These are phyloP conservation scores for Calypte anna DNA, from an alignment of 2,113 vertebrate genomes.

Conservation along the genomic window DNA sequence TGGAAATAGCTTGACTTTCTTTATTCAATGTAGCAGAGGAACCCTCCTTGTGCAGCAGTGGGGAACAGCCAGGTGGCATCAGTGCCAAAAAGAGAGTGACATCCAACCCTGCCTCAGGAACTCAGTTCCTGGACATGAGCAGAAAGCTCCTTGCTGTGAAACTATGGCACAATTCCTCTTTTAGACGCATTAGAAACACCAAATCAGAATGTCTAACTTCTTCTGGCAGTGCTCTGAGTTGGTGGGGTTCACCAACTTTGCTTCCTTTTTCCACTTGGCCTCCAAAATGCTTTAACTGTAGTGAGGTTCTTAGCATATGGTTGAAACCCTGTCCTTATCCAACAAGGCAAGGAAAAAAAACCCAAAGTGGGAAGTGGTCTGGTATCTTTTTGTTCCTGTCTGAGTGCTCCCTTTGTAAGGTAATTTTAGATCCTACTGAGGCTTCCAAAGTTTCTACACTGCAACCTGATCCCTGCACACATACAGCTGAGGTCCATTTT, in stretches of 20 bases:
- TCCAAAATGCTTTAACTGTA: background rate
- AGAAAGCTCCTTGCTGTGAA: background rate
- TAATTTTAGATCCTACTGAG: background rate
- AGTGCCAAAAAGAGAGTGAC: background rate
- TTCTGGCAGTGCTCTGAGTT: background rate
- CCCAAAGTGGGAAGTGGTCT: background rate
- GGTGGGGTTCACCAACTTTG: background rate
- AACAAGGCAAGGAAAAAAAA: background rate
- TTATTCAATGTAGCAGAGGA: background rate
- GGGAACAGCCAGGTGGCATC: background rate
- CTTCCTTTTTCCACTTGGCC: background rate
- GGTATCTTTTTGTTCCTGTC: background rate
- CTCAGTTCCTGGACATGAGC: background rate
- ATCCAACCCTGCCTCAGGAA: background rate
- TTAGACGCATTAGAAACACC: background rate
- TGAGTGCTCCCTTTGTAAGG: background rate
- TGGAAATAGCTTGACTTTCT: background rate
- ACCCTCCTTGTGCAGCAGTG: background rate
- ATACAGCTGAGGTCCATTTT: background rate
- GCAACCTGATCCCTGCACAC: background rate
- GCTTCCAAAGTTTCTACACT: background rate
- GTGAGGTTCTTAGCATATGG: background rate
- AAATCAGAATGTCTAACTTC: background rate
- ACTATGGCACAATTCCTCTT: background rate
- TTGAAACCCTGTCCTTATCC: background rate